phyloP scores from a whole-genome alignment of 2,797 vertebrate genomes.

The Pachyuromys duprasi region DNA sequence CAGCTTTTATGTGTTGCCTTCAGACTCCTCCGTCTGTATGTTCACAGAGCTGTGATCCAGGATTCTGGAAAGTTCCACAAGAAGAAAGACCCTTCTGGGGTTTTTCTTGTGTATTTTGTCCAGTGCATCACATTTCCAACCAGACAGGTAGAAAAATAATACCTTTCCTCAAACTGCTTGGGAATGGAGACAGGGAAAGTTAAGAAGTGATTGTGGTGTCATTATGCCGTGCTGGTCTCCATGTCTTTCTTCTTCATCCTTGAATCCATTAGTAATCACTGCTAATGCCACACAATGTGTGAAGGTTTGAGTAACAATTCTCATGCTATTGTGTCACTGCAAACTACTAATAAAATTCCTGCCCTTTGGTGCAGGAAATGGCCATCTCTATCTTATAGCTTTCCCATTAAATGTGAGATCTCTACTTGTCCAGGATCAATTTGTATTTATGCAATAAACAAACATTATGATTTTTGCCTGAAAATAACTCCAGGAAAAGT shows the following conservation, averaged over 20 bases:
- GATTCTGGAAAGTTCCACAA: neutral
- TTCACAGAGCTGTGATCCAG: neutral
- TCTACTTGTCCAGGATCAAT: neutral
- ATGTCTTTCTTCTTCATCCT: no score
- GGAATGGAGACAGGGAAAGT: neutral
- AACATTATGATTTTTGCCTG: neutral
- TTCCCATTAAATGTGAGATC: neutral
- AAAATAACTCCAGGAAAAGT: neutral
- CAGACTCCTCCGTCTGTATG: neutral
- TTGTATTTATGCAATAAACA: neutral
- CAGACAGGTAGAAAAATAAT: neutral
- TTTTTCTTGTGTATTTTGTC: neutral
- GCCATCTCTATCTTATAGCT: neutral
- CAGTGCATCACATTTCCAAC: neutral
- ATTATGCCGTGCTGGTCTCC: neutral
- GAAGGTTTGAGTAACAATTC: neutral
- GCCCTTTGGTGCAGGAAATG: neutral
- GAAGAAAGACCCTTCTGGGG: neutral
- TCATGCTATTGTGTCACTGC: neutral
- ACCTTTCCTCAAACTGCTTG: neutral
- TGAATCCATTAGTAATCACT: neutral
- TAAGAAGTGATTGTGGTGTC: neutral
- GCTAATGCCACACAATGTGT: neutral
- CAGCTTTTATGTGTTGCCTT: neutral
- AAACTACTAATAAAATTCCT: neutral